Conservation (phyloP, 2,888 invertebrate genomes). For the Cheilosia soror region DNA sequence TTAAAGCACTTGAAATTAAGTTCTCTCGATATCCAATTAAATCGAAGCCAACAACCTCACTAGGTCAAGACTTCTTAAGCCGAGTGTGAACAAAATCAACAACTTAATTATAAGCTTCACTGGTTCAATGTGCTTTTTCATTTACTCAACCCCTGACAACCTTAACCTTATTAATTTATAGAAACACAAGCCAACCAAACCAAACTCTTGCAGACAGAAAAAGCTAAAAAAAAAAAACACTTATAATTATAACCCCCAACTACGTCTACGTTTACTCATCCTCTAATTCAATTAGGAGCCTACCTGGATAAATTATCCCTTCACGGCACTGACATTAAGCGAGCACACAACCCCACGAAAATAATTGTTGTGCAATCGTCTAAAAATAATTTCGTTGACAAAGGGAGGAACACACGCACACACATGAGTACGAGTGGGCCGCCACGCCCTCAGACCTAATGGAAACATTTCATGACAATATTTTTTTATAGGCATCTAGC, state of each 20-base stretch:
- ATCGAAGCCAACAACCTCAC: constrained; percentile 36
- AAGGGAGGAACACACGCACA: constrained; percentile 44
- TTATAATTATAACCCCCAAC: background rate
- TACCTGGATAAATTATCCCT: constrained; percentile 47
- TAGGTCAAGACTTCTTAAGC: constrained; percentile 52
- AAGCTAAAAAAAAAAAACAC: background rate
- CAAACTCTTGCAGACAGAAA: constrained; percentile 7
- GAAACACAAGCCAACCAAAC: constrained; percentile 19
- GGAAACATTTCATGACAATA: constrained; percentile 49
- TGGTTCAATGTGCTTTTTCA: constrained; percentile 47
- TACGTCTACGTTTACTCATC: background rate
- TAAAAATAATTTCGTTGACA: constrained; percentile 58
- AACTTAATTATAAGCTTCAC: constrained; percentile 57
- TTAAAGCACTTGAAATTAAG: background rate
- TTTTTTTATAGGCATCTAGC: constrained; percentile 35
- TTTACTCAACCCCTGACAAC: constrained; percentile 1
- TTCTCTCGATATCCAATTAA: constrained; percentile 12
- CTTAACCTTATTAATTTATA: constrained; percentile 6
- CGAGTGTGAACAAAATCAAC: constrained; percentile 52
- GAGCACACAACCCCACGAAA: constrained; percentile 39
- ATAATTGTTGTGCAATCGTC: constrained; percentile 64
- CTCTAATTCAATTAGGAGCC: constrained; percentile 48
- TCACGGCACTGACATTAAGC: constrained; percentile 38
- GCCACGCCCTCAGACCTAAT: constrained; percentile 50
- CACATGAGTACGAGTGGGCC: background rate